A percentile compares a stretch with the other conserved stretches of the same genome.
Conservation (phyloP, 2,797 vertebrate genomes). For the Pseudochirops corinnae region DNA sequence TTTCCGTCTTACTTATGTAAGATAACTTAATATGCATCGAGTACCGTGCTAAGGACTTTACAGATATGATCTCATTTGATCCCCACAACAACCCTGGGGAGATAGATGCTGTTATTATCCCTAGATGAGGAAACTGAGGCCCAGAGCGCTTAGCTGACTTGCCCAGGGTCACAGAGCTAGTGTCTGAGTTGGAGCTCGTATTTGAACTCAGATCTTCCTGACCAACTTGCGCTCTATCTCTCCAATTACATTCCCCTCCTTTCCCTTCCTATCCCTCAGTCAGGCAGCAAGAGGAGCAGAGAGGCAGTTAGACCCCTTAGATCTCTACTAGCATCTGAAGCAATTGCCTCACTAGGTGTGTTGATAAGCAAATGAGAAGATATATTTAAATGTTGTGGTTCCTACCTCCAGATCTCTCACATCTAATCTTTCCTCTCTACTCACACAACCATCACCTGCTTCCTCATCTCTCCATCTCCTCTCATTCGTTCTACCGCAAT, state of each 20-base stretch:
- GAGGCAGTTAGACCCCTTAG: neutral
- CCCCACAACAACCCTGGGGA: neutral
- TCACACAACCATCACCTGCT: neutral
- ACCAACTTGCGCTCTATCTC: neutral
- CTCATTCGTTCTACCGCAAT: neutral
- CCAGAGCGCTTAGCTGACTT: neutral
- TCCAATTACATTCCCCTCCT: neutral
- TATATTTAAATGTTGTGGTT: neutral
- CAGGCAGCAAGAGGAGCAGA: neutral
- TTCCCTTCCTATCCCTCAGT: neutral
- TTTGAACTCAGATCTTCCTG: neutral
- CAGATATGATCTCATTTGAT: neutral
- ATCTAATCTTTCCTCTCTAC: neutral
- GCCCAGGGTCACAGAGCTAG: neutral
- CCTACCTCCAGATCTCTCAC: neutral
- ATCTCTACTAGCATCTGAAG: neutral
- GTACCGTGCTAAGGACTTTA: neutral
- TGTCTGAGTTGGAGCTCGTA: neutral
- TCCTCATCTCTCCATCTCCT: neutral
- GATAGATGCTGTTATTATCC: neutral
- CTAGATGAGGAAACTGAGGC: neutral
- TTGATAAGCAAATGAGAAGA: neutral
- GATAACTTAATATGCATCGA: neutral
- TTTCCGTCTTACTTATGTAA: neutral
- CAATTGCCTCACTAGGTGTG: neutral